phyloP scores from a whole-genome alignment of 2,797 vertebrate species.

The Sphenodon punctatus region DNA sequence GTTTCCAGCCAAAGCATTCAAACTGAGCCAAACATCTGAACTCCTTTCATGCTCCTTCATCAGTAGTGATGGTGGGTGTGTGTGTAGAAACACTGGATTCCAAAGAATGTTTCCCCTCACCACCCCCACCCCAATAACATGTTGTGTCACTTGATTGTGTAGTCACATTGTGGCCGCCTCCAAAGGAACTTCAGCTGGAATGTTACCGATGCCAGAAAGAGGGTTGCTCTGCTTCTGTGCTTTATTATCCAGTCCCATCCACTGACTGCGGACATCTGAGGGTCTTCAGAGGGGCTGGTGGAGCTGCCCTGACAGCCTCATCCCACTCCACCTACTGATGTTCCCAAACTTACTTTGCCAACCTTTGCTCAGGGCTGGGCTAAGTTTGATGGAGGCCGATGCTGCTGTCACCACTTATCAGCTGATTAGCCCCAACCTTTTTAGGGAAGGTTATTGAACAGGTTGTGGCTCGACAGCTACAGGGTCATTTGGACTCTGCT shows the following conservation, averaged over 20 bases:
- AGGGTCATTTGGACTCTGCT: too few species aligned
- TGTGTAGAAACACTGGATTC: conserved; percentile 14
- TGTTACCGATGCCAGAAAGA: not conserved
- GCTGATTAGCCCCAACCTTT: too few species aligned
- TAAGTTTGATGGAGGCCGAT: too few species aligned
- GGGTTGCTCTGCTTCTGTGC: not conserved
- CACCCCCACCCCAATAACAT: not conserved
- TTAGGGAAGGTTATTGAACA: too few species aligned
- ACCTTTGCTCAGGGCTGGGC: too few species aligned
- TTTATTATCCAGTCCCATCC: too few species aligned
- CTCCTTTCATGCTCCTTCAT: not conserved
- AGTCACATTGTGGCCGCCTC: not conserved
- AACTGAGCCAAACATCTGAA: conserved; percentile 9
- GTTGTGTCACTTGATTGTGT: not conserved
- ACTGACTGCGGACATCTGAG: too few species aligned
- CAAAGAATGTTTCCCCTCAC: fast-evolving
- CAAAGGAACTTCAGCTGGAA: not conserved
- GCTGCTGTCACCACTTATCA: not conserved
- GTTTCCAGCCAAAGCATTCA: not conserved
- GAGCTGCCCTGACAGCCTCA: too few species aligned
- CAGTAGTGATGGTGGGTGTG: not conserved
- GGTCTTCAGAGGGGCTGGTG: too few species aligned
- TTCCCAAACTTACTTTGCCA: too few species aligned
- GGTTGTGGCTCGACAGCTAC: too few species aligned
- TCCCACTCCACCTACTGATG: too few species aligned